Evolutionary conservation across 2,113 vertebrate species (phyloP).

Genomic region (Mohoua ochrocephala): DNA sequence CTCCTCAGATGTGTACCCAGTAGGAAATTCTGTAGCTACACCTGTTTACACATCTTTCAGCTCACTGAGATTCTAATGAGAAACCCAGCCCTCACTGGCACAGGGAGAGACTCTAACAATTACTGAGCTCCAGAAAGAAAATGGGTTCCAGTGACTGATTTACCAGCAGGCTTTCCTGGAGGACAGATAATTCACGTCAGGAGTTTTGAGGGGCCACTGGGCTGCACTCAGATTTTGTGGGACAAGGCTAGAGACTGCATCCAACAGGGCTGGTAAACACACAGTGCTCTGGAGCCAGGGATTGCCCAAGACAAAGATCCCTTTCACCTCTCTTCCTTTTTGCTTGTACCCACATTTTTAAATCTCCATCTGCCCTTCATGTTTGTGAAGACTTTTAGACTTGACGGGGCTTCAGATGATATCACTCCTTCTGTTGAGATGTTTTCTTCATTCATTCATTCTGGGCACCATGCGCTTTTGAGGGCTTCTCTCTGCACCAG

Average conservation of each 20-base stretch:
- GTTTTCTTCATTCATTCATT: not conserved
- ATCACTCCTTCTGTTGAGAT: not conserved
- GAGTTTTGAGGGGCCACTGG: not conserved
- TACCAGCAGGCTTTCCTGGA: constrained; percentile 1
- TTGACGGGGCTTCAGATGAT: not conserved
- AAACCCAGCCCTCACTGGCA: not conserved
- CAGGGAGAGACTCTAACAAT: not conserved
- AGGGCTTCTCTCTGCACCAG: not conserved
- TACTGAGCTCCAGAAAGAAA: constrained; percentile 12
- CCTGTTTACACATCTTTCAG: constrained; percentile 50
- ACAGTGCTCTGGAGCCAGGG: not conserved
- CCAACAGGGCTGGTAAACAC: not conserved
- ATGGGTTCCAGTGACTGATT: not conserved
- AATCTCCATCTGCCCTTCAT: not conserved
- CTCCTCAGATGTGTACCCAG: constrained; percentile 60
- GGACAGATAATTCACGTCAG: not conserved
- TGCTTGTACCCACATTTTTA: not conserved
- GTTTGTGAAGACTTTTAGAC: not conserved
- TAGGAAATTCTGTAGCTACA: constrained; percentile 54
- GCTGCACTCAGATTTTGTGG: not conserved
- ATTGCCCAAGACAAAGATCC: not conserved
- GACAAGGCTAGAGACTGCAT: not conserved
- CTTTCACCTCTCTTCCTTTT: not conserved
- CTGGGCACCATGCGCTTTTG: not conserved
- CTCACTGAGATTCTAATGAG: constrained; percentile 33